A percentile compares a stretch with the other conserved stretches of the same genome.
Conservation (phyloP, 2,888 invertebrate genomes). For the Torymus aiolomorphi region DNA sequence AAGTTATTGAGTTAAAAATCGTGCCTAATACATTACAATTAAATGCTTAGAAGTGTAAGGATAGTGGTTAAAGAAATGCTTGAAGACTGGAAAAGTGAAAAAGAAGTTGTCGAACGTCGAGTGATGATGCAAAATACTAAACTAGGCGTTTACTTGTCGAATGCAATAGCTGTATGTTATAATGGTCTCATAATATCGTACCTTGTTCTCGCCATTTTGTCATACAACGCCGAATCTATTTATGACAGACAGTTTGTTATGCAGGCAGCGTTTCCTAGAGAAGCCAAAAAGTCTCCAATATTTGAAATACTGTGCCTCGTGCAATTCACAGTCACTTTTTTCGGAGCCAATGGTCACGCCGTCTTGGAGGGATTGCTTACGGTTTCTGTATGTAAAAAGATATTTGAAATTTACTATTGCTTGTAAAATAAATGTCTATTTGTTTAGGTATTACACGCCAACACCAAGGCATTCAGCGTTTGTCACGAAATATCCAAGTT, state of each 20-base stretch:
- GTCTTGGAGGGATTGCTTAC: conserved; percentile 30
- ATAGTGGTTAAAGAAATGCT: conserved; percentile 17
- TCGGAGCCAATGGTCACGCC: conserved; percentile 21
- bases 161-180: conserved; percentile 10
- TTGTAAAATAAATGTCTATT: too few relatives aligned
- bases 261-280: conserved; percentile 20
- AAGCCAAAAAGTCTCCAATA: conserved; percentile 19
- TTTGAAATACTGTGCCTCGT: conserved; percentile 18
- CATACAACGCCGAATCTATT: neutral
- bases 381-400: conserved; percentile 10
- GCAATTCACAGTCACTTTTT: neutral
- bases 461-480: conserved; percentile 32
- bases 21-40: too few relatives aligned
- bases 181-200: conserved; percentile 24
- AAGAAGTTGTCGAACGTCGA: neutral
- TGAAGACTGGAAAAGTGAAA: conserved; percentile 16
- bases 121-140: conserved; percentile 10
- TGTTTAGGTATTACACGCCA: conserved; percentile 34
- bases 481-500: conserved; percentile 45
- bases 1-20: neutral
- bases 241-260: conserved; percentile 19
- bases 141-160: neutral
- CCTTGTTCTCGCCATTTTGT: neutral
- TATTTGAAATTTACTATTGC: too few relatives aligned
- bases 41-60: conserved; percentile 16